Evolutionary conservation across 2,113 vertebrate species (phyloP).

Genomic region (Petromus typicus): DNA sequence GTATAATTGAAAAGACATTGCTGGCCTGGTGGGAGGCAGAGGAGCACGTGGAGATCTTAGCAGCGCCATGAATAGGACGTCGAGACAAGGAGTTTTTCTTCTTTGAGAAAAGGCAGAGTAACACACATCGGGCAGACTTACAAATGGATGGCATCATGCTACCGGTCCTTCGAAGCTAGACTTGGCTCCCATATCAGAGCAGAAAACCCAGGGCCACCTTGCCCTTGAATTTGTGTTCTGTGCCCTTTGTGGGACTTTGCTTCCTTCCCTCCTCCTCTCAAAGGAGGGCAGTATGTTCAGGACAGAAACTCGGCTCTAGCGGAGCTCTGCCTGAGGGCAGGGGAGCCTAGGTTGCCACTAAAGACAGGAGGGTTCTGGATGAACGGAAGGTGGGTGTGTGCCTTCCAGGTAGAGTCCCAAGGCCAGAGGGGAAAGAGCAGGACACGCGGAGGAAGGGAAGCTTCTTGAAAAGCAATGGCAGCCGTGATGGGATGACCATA

Average conservation of each 20-base stretch:
- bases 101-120: not conserved
- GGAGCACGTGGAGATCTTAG: not conserved
- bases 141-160: not conserved
- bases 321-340: not conserved
- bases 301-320: not conserved
- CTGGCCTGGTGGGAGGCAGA: not conserved
- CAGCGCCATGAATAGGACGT: not conserved
- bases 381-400: not conserved
- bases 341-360: not conserved
- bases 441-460: not conserved
- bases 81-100: not conserved
- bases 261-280: not conserved
- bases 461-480: rapidly evolving
- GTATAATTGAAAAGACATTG: slow-evolving; percentile 71
- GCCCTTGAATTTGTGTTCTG: not conserved
- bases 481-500: no score
- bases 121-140: not conserved
- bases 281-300: not conserved
- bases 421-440: no score
- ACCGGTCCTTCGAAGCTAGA: not conserved
- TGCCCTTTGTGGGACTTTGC: not conserved
- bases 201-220: not conserved
- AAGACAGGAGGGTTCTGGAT: not conserved
- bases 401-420: not conserved
- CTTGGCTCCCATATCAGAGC: not conserved